Base-by-base conservation (phyloP, 2,113 vertebrate species). In the Scytalopus superciliaris region DNA sequence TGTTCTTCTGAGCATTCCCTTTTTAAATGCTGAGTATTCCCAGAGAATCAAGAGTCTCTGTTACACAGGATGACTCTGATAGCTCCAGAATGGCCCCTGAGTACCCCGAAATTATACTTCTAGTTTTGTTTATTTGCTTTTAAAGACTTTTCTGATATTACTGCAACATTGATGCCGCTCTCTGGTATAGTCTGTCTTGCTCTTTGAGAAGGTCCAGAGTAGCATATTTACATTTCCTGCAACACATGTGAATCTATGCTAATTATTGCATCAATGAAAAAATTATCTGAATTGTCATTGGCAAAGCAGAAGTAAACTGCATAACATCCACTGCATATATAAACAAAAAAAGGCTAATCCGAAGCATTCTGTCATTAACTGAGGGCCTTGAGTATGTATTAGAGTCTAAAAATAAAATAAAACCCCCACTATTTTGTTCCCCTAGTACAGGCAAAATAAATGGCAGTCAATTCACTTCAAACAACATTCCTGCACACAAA, bases 391-490 rank as follows among this genome's bases (percentile, higher is more conserved):
- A 82, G 55, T 50, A 31, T 64, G 50, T 30, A 83, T 80, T 52
- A 88, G 19, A 53, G 88, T 81, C 85, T 81, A 89, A 90, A 95
- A 87, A 67, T 22, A 49, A 47, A 52, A 25, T 25, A 50, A 31
- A 69, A 89, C 69, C 5, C 44, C 70, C 17, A 47, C 63, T 44
- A 60, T 89, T 96, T 96, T 94, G 28, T 90, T 39, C 67, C 56
- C 40, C 62, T 31, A 25, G 30, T 81, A 45, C 28, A 52, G 83
- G 72, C 27, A 95, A 97, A 97, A 90, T 79, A 96, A 97, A 97
- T 79, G 67, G 70, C 45, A 73, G 72, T 79, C 92, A 74, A 96
- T 97, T 98, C 57, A 94, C 93, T 97, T 97, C 87, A 95, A 94
- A 96, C 77, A 91, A 77, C 66, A 86, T 91, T 97, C 52, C 70